Conservation (phyloP, 2,888 invertebrate genomes). For the Sphaerophoria rueppellii region DNA sequence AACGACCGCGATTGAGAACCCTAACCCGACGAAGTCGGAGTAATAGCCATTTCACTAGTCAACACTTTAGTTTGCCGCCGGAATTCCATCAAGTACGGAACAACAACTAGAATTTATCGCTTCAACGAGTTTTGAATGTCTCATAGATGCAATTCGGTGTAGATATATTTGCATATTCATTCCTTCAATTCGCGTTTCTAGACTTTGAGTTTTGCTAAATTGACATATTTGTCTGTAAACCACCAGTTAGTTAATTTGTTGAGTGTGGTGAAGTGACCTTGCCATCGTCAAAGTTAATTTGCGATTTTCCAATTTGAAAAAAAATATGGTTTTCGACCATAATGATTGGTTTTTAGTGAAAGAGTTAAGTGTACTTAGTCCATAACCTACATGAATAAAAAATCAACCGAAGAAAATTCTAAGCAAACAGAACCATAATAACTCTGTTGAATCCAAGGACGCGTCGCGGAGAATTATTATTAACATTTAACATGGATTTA, state of each 20-base stretch:
- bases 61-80: conserved; percentile 70
- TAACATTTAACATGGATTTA: conserved; percentile 60
- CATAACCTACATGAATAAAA: no score
- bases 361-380: no score
- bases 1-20: conserved; percentile 56
- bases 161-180: background rate
- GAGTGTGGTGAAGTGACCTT: no score
- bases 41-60: conserved; percentile 69
- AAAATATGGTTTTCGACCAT: no score
- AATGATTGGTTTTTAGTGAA: no score
- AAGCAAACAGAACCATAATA: no score
- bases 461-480: conserved; percentile 3
- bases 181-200: conserved; percentile 10
- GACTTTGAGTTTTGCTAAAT: background rate
- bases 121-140: background rate
- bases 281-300: no score
- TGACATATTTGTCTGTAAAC: conserved; percentile 1
- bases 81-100: conserved; percentile 64
- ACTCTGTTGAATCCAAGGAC: no score
- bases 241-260: background rate
- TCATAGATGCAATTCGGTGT: conserved; percentile 6
- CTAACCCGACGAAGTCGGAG: conserved; percentile 24
- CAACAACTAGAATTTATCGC: conserved; percentile 22
- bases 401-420: no score
- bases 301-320: no score